These are phyloP conservation scores for Drosophila tropicalis DNA, from an alignment of 1,140 invertebrate genomes.

Conservation along the genomic window DNA sequence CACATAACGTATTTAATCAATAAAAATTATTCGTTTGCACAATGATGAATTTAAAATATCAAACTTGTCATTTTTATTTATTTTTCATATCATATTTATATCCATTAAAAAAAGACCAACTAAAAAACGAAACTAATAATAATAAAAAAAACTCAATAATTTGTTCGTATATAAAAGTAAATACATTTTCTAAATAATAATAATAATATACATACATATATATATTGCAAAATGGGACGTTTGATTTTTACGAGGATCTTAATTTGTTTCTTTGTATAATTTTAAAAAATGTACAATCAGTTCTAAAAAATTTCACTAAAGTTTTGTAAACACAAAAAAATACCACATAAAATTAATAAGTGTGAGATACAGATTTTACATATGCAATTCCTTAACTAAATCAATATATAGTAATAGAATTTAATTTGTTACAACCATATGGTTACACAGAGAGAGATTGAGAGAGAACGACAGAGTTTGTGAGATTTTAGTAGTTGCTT, in stretches of 20 bases:
- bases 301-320: conserved; percentile 72
- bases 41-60: conserved; percentile 42
- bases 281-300: conserved; percentile 57
- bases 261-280: conserved; percentile 29
- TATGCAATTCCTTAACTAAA: conserved; percentile 52
- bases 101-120: conserved; percentile 20
- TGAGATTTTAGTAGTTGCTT: background rate
- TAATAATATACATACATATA: conserved; percentile 31
- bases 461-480: background rate
- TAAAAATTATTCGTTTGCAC: conserved; percentile 81
- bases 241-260: conserved; percentile 1
- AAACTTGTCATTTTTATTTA: conserved; percentile 21
- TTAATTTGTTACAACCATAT: conserved; percentile 63
- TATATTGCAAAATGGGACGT: conserved; percentile 72
- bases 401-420: conserved; percentile 59
- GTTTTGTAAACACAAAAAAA: conserved; percentile 42
- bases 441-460: conserved; percentile 44
- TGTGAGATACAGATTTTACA: background rate
- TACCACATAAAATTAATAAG: conserved; percentile 37
- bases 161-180: conserved; percentile 36
- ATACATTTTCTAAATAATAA: conserved; percentile 37
- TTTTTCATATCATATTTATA: conserved; percentile 35
- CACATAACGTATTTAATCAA: conserved; percentile 64
- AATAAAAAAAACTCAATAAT: conserved; percentile 38
- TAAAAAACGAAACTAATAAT: conserved; percentile 43